These are phyloP conservation scores for Enteromius fasciolatus DNA, from an alignment of 2,797 vertebrate genomes.

Conservation along the genomic window DNA sequence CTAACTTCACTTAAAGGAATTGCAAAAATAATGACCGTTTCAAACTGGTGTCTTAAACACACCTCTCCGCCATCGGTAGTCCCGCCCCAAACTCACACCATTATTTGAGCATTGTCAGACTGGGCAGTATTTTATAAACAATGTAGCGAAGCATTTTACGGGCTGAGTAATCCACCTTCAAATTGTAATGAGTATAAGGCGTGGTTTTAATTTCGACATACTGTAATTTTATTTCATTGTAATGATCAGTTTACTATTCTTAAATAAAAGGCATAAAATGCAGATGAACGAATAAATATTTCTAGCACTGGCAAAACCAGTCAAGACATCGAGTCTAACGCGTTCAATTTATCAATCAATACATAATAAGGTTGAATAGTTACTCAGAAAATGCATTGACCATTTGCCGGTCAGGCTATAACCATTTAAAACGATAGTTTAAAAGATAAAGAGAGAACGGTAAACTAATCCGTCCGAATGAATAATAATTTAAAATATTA, in stretches of 20 bases:
- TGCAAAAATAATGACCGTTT: slow-evolving; percentile 20
- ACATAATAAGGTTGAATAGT: neutral
- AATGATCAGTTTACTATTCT: neutral
- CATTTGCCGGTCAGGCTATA: neutral
- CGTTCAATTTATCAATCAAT: neutral
- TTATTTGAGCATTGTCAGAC: neutral
- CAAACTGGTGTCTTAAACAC: slow-evolving; percentile 3
- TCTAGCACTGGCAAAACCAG: neutral
- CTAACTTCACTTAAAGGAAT: slow-evolving; percentile 15
- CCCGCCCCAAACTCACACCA: slow-evolving; percentile 1
- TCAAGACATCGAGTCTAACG: neutral
- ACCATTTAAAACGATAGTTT: neutral
- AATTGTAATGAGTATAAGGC: neutral
- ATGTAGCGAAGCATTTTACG: neutral
- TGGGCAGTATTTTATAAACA: neutral
- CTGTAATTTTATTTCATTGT: neutral
- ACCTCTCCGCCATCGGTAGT: neutral
- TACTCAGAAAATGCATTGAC: neutral
- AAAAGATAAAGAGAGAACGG: neutral
- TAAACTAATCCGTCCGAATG: neutral
- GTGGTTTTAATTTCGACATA: neutral
- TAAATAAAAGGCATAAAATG: neutral
- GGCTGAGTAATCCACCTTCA: neutral
- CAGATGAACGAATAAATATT: neutral
- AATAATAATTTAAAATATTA: too few relatives aligned